Base-by-base conservation (phyloP, 2,888 invertebrate genomes). In the Meteorus colon region DNA sequence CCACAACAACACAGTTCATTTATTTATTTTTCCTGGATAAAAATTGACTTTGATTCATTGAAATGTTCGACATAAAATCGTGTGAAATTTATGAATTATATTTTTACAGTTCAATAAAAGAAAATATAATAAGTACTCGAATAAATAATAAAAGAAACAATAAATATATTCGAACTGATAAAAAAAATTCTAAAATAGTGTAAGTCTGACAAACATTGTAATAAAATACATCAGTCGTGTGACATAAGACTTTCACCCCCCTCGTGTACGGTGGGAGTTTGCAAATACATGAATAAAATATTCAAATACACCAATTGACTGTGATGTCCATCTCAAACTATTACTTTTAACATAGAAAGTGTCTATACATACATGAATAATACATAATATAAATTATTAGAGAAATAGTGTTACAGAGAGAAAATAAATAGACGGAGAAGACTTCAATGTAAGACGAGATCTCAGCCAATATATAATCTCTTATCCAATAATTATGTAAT, bases 401-500 rank as follows among this genome's bases (percentile, higher is more conserved):
- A 29, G 31, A 62, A 29, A 27, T 29, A 62, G 62, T 29, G 31
- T 41, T 41, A 62, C 4, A 62, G n/a, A 41, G 41, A 16, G 65
- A 41, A 24, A 65, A 34, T 41, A 16, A 34, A 65, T 31, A 62
- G 31, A 31, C 34, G n/a, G 24, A 19, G 55, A 19, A 55, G 55
- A 19, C 55, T 55, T n/a, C n/a, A 55, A 55, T 55, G 55, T 55
- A 19, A 55, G 55, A 19, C 55, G 10, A 55, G 55, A 55, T 55
- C 19, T 5, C 55, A 55, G 55, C 55, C n/a, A 55, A 55, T 55
- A 55, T 37, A 65, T 65, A 65, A 65, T 65, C 37, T 65, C 37
- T 65, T 65, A 65, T 65, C 65, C 76, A 79, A 81, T 82, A 82
- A 82, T 84, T 83, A 84, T 82, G 80, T 84, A 84, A 84, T 83